Conservation (phyloP, 2,113 vertebrate species). For the Cyphomyrus discorhynchus region DNA sequence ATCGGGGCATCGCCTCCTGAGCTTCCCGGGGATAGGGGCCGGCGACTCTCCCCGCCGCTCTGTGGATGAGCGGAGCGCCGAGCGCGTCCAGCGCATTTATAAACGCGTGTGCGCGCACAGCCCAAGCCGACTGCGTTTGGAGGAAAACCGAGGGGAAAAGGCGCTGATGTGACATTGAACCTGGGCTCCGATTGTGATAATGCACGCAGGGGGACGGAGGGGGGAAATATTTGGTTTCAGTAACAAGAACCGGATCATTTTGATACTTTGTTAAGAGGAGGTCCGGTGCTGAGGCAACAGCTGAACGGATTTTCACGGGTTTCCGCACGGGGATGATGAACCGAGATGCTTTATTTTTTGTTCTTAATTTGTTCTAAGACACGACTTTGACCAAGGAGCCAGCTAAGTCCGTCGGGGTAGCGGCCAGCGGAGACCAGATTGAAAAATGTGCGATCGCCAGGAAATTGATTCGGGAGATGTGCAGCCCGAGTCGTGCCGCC, state of each 20-base stretch:
- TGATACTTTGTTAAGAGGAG: background rate
- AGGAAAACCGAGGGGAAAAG: background rate
- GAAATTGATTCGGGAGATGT: background rate
- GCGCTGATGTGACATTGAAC: background rate
- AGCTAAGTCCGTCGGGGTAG: background rate
- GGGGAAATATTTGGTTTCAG: background rate
- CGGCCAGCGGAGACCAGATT: background rate
- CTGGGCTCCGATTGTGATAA: background rate
- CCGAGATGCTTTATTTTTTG: background rate
- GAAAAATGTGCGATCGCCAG: background rate
- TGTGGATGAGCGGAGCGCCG: background rate
- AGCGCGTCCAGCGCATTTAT: background rate
- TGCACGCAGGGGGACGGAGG: background rate
- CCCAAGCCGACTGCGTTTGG: background rate
- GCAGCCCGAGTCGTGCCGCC: background rate
- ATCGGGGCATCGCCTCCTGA: background rate
- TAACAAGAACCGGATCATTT: background rate
- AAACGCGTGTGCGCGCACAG: background rate
- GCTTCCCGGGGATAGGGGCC: background rate
- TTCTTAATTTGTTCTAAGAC: background rate
- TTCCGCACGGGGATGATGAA: background rate
- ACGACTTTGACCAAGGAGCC: background rate
- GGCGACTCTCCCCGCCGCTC: background rate
- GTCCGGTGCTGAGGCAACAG: background rate
- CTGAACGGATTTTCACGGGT: background rate